Evolutionary conservation across 2,888 invertebrate species (phyloP).

Genomic region (Eristalinus sepulchralis): DNA sequence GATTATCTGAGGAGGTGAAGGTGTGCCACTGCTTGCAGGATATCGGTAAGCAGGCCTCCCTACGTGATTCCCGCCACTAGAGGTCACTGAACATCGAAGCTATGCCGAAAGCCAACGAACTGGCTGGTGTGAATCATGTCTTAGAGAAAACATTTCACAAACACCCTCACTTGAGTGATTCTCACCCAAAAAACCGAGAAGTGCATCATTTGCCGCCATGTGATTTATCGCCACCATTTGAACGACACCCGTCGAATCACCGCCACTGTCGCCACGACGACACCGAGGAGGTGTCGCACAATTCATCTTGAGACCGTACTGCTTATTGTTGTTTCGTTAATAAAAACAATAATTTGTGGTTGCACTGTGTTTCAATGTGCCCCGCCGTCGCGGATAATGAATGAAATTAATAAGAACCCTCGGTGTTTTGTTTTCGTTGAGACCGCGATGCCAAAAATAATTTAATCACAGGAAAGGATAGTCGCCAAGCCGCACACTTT

Average conservation of each 20-base stretch:
- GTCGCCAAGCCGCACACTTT: conserved; percentile 18
- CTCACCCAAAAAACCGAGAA: not conserved
- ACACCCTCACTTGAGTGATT: not conserved
- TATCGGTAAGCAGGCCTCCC: not conserved
- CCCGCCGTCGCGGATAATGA: conserved; percentile 28
- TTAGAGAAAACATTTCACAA: not conserved
- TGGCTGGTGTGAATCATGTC: not conserved
- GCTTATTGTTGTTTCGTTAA: conserved; percentile 43
- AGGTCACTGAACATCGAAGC: not conserved
- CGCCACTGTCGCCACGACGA: too few species aligned
- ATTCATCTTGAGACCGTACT: conserved; percentile 26
- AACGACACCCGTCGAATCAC: not conserved
- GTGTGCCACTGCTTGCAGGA: not conserved
- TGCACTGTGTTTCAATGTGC: conserved; percentile 35
- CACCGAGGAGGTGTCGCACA: conserved; percentile 7
- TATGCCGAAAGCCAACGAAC: not conserved
- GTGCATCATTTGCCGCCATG: conserved; percentile 16
- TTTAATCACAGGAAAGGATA: conserved; percentile 3
- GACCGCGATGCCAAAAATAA: conserved; percentile 34
- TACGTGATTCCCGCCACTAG: too few species aligned
- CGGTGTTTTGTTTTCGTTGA: conserved; percentile 1
- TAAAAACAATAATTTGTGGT: conserved; percentile 42
- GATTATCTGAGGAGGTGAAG: not conserved
- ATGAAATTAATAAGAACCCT: conserved; percentile 51
- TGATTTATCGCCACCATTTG: conserved; percentile 8